A percentile compares a stretch with the other conserved stretches of the same genome.
These are phyloP conservation scores for Physella acuta DNA, from an alignment of 1,140 invertebrate genomes.

Conservation along the genomic window DNA sequence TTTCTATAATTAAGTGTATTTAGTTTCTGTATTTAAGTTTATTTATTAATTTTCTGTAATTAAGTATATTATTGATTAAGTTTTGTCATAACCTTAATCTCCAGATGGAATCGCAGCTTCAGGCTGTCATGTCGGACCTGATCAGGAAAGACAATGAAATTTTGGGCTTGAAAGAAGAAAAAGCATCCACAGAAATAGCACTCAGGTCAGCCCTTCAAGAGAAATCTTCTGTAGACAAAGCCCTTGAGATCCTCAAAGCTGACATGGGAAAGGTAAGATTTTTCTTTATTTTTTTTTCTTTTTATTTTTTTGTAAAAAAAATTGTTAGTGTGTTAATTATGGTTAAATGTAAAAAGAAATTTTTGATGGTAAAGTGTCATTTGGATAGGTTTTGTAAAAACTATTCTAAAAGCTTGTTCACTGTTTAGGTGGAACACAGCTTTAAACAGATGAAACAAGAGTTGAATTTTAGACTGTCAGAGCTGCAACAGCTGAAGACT, in stretches of 20 bases:
- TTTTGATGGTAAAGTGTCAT: background rate
- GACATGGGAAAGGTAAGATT: conserved; percentile 57
- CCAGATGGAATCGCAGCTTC: conserved; percentile 49
- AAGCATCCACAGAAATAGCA: conserved; percentile 53
- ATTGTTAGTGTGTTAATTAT: background rate
- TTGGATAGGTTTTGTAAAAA: too few relatives aligned
- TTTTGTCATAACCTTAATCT: too few relatives aligned
- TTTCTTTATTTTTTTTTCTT: background rate
- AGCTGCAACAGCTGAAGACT: conserved; percentile 38
- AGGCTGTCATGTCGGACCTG: conserved; percentile 48
- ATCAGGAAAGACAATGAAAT: conserved; percentile 52
- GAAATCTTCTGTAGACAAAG: conserved; percentile 58
- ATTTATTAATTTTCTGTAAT: too few relatives aligned
- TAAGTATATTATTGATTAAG: too few relatives aligned
- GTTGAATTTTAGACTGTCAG: conserved; percentile 43
- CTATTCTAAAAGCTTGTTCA: too few relatives aligned
- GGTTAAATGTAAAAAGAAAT: too few relatives aligned
- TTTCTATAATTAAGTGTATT: too few relatives aligned
- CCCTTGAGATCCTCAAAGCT: conserved; percentile 53
- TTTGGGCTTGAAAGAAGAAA: conserved; percentile 57
- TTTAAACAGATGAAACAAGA: conserved; percentile 62
- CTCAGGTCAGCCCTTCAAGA: conserved; percentile 58
- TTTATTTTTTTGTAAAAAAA: background rate
- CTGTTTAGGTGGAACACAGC: conserved; percentile 56
- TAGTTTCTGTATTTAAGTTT: too few relatives aligned